Evolutionary conservation across 2,797 vertebrate species (phyloP).

Genomic region (Helicolenus hilgendorfi): DNA sequence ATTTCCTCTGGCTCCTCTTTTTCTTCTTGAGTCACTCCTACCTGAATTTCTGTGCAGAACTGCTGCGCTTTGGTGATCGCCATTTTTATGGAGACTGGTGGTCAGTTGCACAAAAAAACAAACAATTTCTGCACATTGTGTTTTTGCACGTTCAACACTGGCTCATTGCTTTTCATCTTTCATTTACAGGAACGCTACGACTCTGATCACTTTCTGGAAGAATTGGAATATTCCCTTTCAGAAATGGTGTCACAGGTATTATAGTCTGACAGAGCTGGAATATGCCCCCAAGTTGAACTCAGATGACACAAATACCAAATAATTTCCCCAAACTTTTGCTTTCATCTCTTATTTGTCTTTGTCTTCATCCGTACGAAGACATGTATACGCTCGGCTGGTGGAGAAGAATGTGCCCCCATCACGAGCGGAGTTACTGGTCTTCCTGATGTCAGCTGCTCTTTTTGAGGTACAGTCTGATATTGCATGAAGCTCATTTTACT

Average conservation of each 20-base stretch:
- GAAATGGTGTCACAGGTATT: slow-evolving; percentile 69
- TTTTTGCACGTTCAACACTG: neutral
- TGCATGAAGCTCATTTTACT: neutral
- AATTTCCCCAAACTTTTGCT: neutral
- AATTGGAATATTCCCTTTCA: slow-evolving; percentile 66
- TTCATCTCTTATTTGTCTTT: neutral
- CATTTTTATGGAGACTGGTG: slow-evolving; percentile 70
- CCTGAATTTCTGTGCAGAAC: slow-evolving; percentile 73
- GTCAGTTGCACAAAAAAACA: slow-evolving; percentile 31
- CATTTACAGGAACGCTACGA: slow-evolving; percentile 65
- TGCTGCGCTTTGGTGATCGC: slow-evolving; percentile 76
- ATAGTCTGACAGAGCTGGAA: neutral
- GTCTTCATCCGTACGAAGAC: slow-evolving; percentile 32
- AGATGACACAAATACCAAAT: neutral
- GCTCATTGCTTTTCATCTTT: neutral
- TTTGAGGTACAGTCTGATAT: slow-evolving; percentile 50
- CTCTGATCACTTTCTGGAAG: slow-evolving; percentile 61
- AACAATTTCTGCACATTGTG: neutral
- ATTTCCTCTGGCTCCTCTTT: slow-evolving; percentile 80
- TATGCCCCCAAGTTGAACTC: neutral
- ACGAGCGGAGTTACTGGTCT: slow-evolving; percentile 48
- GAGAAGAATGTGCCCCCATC: slow-evolving; percentile 38
- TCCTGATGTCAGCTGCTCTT: slow-evolving; percentile 63
- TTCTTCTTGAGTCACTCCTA: slow-evolving; percentile 79
- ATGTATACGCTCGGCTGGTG: slow-evolving; percentile 46